Percentiles rank a stretch among this genome's conserved stretches.
These are phyloP conservation scores for Aselliscus stoliczkanus DNA, from an alignment of 2,797 vertebrate genomes.

Conservation along the genomic window DNA sequence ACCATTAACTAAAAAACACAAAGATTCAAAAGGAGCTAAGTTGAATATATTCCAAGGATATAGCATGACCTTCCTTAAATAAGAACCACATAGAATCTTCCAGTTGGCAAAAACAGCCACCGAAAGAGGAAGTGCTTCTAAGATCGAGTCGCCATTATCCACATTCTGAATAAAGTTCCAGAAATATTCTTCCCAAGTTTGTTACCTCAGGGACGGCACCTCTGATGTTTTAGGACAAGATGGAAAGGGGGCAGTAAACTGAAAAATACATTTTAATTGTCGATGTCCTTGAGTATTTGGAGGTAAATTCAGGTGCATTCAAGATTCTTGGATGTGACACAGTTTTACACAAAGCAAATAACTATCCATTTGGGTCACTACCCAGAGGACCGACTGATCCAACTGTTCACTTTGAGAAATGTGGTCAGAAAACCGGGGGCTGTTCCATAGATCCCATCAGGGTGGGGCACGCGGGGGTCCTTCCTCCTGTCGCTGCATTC, in stretches of 20 bases:
- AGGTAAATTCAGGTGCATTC: neutral
- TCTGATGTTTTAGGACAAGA: neutral
- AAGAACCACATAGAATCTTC: neutral
- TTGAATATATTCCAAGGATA: neutral
- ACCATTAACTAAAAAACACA: neutral
- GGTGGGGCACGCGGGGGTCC: accelerated
- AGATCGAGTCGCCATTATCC: neutral
- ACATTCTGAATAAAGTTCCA: neutral
- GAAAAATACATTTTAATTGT: neutral
- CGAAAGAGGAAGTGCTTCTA: neutral
- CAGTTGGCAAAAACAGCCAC: neutral
- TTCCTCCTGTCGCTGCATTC: neutral
- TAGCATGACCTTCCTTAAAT: neutral
- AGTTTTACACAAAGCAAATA: neutral
- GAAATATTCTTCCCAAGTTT: neutral
- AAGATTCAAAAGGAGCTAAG: neutral
- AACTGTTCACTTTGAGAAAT: neutral
- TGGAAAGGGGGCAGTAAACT: neutral
- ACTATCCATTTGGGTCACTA: neutral
- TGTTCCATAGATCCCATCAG: neutral
- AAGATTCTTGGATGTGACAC: neutral
- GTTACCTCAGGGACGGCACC: neutral
- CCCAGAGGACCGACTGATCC: neutral
- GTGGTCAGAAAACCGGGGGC: neutral
- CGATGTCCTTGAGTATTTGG: neutral